Conservation (phyloP, 2,797 vertebrate genomes). For the Glossophaga mutica region DNA sequence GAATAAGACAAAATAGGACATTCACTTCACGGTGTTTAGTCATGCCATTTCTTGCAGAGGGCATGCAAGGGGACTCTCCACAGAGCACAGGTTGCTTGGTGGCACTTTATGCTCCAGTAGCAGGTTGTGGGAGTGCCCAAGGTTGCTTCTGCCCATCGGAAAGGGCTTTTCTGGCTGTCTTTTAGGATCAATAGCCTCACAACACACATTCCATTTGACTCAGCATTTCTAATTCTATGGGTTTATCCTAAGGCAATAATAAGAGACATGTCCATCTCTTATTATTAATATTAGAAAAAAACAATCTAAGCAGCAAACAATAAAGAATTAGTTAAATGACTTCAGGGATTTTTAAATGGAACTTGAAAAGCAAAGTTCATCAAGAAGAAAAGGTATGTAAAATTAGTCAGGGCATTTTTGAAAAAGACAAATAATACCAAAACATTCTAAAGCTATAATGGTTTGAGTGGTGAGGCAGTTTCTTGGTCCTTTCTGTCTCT, state of each 20-base stretch:
- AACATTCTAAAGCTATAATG: neutral
- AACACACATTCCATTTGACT: neutral
- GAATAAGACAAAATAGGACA: neutral
- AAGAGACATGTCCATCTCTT: neutral
- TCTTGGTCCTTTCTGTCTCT: neutral
- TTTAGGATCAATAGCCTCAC: neutral
- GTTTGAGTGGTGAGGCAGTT: neutral
- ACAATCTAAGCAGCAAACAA: neutral
- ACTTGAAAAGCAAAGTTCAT: neutral
- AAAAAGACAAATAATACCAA: neutral
- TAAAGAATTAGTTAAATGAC: neutral
- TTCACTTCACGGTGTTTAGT: neutral
- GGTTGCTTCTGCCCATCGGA: neutral
- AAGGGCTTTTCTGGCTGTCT: neutral
- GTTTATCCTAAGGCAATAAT: neutral
- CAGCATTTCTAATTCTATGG: neutral
- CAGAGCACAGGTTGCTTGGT: accelerated
- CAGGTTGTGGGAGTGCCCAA: accelerated
- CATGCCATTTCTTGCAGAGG: neutral
- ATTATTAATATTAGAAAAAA: neutral
- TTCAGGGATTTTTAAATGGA: neutral
- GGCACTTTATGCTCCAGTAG: neutral
- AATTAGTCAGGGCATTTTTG: neutral
- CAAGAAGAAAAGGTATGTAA: neutral
- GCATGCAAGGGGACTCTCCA: no score